A percentile compares a stretch with the other conserved stretches of the same genome.
phyloP scores from a whole-genome alignment of 2,888 invertebrate species.

The Harpagoxenus sublaevis region DNA sequence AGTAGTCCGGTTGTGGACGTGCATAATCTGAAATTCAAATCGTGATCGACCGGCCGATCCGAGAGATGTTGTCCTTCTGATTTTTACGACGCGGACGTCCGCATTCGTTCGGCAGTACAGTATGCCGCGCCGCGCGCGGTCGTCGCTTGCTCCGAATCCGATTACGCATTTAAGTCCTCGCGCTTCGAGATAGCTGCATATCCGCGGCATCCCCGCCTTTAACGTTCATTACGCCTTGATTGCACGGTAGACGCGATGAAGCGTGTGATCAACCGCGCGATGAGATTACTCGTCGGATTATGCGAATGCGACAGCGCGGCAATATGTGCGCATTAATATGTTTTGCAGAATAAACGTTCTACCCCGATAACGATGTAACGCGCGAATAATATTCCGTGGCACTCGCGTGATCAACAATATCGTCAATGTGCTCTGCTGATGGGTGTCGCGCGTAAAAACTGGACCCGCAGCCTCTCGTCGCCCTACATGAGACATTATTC shows the following conservation, averaged over 20 bases:
- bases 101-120: not conserved
- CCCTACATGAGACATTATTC: not conserved
- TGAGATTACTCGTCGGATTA: constrained; percentile 48
- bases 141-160: constrained; percentile 2
- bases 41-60: constrained; percentile 33
- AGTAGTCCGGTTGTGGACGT: not conserved
- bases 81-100: constrained; percentile 39
- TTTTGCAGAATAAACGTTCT: constrained; percentile 51
- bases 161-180: constrained; percentile 48
- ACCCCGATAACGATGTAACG: constrained; percentile 40
- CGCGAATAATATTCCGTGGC: constrained; percentile 22
- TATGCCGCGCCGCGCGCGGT: not conserved
- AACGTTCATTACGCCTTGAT: constrained; percentile 51
- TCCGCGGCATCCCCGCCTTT: constrained; percentile 1
- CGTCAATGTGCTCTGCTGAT: not conserved
- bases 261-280: constrained; percentile 51
- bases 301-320: constrained; percentile 43
- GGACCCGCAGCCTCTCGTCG: not conserved
- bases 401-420: constrained; percentile 40
- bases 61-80: constrained; percentile 37
- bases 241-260: constrained; percentile 47
- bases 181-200: constrained; percentile 3
- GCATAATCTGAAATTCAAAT: constrained; percentile 54
- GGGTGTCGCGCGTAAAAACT: not conserved
- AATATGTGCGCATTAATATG: constrained; percentile 46